Base-by-base conservation (phyloP, 2,797 vertebrate species). In the Sebastes aleutianus region DNA sequence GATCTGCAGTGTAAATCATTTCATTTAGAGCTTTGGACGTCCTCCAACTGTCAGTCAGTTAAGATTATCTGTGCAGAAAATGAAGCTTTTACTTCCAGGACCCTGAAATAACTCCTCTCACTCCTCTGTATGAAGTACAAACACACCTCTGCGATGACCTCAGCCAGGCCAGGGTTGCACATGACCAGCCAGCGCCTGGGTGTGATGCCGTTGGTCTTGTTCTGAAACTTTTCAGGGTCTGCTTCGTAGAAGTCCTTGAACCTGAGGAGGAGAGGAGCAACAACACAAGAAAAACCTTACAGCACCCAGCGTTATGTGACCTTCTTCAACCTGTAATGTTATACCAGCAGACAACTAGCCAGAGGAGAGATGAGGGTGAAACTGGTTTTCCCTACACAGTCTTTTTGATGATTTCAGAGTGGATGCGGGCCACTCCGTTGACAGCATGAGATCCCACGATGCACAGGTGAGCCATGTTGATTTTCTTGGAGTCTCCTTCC, bases 401-500 rank as follows among this genome's bases (percentile, higher is more conserved):
- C 82, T 93, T 88, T 89, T 97, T 98, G 92, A 99, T 96, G 93
- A 99, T 98, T 24, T 99, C 96, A 0, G 98, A 99, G 94, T 99
- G 98, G 89, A 99, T 98, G 26, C 95, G 96, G 7, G 98, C 98
- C 64, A 99, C 98, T 1, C 98, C 98, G 1, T 99, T 99, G 85
- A 99, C 97, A 0, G 97, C 97, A 1, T 99, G 98, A 0, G 98
- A 95, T 0, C 98, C 97, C 4, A 98, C 97, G 0, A 99, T 98
- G 92, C 98, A 98, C 73, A 99, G 93, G 65, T 99, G 98, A 0
- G 98, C 98, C 98, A 99, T 98, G 93, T 99, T 99, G 93, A 99
- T 96, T 34, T 97, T 96, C 92, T 98, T 99, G n/a, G 91, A 82
- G 0, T 90, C 91, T 0, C 96, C 96, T 79, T 99, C 98, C 85